phyloP scores from a whole-genome alignment of 2,113 vertebrate genomes.

The Microcebus tavaratra region DNA sequence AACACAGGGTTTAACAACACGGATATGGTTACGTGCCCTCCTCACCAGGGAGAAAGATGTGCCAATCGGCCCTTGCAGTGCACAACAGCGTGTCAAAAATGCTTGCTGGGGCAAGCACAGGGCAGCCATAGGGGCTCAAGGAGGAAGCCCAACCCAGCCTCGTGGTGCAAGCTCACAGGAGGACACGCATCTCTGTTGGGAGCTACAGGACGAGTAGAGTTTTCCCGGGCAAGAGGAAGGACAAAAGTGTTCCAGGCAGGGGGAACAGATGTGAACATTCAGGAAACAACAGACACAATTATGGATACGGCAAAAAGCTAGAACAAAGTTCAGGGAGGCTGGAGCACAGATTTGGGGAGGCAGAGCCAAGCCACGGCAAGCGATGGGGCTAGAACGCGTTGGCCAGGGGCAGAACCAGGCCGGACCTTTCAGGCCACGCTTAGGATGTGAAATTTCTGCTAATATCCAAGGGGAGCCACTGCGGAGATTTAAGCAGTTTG shows the following conservation, averaged over 20 bases:
- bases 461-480: neutral
- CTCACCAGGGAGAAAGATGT: neutral
- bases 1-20: neutral
- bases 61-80: rapidly evolving
- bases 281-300: neutral
- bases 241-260: neutral
- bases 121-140: rapidly evolving
- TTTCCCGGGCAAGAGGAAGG: neutral
- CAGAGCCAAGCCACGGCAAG: neutral
- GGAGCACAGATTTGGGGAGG: neutral
- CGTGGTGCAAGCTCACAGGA: neutral
- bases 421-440: neutral
- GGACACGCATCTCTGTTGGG: rapidly evolving
- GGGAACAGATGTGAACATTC: neutral
- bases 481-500: neutral
- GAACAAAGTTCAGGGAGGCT: rapidly evolving
- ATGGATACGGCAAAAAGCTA: neutral
- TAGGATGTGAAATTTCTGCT: neutral
- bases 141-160: neutral
- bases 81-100: neutral
- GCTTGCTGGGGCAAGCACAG: too few species aligned
- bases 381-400: rapidly evolving
- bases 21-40: neutral
- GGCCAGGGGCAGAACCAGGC: too few species aligned
- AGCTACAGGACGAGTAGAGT: neutral